Conservation (phyloP, 2,888 invertebrate genomes). For the Eupithecia vulgata region DNA sequence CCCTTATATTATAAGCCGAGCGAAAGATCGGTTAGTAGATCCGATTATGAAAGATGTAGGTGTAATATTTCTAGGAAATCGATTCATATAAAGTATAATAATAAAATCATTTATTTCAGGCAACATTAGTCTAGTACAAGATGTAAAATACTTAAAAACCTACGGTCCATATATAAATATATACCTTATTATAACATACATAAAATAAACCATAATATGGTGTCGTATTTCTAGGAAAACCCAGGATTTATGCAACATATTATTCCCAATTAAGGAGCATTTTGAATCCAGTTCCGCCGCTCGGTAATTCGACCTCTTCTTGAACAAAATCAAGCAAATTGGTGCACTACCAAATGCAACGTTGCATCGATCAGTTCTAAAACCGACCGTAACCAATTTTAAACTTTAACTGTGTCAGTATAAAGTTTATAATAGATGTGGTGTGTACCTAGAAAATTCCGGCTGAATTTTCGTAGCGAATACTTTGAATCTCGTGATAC, state of each 20-base stretch:
- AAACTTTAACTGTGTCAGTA: constrained; percentile 37
- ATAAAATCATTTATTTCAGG: no score
- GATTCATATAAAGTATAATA: no score
- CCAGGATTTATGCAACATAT: constrained; percentile 6
- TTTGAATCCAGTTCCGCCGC: constrained; percentile 39
- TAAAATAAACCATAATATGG: no score
- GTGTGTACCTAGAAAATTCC: constrained; percentile 51
- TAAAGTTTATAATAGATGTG: constrained; percentile 42
- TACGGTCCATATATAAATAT: no score
- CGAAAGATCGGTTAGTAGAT: background rate
- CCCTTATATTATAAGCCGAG: no score
- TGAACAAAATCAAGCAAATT: constrained; percentile 74
- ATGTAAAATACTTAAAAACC: no score
- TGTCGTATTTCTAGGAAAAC: background rate
- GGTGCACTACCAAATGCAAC: constrained; percentile 66
- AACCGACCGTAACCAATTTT: constrained; percentile 35
- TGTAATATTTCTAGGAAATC: background rate
- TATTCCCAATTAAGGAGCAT: constrained; percentile 20
- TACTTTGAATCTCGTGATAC: constrained; percentile 66
- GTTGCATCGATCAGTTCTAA: constrained; percentile 61
- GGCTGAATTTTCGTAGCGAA: constrained; percentile 62
- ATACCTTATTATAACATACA: no score
- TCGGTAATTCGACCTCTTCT: constrained; percentile 48
- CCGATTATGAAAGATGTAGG: background rate
- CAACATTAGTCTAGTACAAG: no score